phyloP scores from a whole-genome alignment of 2,113 vertebrate genomes.

The Ceyx margarethae region DNA sequence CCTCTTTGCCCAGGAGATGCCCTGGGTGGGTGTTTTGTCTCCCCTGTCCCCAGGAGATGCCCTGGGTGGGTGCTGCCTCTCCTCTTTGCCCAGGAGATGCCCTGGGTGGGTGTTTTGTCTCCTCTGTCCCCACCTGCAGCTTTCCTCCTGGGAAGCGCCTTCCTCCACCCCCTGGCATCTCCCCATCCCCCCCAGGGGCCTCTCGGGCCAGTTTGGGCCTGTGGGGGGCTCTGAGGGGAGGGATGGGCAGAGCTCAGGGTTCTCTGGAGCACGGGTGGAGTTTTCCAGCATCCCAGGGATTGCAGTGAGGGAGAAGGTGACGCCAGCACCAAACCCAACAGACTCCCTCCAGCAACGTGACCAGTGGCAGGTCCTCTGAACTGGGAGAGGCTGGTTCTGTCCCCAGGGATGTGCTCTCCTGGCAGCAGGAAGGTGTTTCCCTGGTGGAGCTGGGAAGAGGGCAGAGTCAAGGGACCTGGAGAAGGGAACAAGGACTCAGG shows the following conservation, averaged over 20 bases:
- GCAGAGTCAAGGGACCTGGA: no score
- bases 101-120: fast-evolving
- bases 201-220: not conserved
- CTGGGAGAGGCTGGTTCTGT: not conserved
- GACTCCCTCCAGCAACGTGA: not conserved
- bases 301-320: fast-evolving
- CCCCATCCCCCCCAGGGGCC: not conserved
- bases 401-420: not conserved
- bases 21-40: fast-evolving
- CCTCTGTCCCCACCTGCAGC: not conserved
- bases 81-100: not conserved
- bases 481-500: not conserved
- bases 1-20: not conserved
- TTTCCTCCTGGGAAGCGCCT: not conserved
- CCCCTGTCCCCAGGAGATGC: no score
- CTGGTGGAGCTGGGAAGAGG: not conserved
- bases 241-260: not conserved
- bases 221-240: not conserved
- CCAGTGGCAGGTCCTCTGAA: not conserved
- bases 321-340: not conserved
- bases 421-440: not conserved
- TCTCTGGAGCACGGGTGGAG: not conserved
- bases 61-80: no score
- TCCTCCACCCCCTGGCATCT: not conserved
- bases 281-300: not conserved